These are phyloP conservation scores for Drosophila persimilis DNA, from an alignment of 1,140 invertebrate genomes.

Conservation along the genomic window DNA sequence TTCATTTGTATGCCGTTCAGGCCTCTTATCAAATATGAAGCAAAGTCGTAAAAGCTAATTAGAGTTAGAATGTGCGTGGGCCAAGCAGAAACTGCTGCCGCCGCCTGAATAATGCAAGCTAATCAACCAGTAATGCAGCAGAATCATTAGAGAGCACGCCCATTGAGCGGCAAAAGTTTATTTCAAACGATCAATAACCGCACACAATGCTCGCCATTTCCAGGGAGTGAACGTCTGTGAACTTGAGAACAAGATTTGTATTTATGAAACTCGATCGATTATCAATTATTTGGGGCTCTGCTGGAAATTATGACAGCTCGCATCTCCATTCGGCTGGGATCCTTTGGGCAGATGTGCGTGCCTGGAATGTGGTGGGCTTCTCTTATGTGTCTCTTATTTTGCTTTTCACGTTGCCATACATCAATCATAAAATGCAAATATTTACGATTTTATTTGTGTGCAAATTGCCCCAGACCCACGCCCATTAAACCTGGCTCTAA, in stretches of 20 bases:
- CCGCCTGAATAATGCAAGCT: slow-evolving; percentile 72
- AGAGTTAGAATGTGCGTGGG: slow-evolving; percentile 68
- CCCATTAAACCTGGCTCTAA: slow-evolving; percentile 40
- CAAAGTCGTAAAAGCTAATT: slow-evolving; percentile 81
- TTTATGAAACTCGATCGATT: slow-evolving; percentile 25
- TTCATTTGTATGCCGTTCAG: slow-evolving; percentile 77
- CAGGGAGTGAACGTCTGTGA: background rate
- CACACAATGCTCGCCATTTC: slow-evolving; percentile 11
- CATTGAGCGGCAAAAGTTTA: slow-evolving; percentile 34
- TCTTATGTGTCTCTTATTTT: slow-evolving; percentile 27
- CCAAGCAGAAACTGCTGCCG: slow-evolving; percentile 8
- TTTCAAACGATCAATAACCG: slow-evolving; percentile 20
- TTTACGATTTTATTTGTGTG: slow-evolving; percentile 77
- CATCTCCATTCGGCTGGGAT: slow-evolving; percentile 4
- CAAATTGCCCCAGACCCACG: slow-evolving; percentile 48
- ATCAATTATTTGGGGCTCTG: slow-evolving; percentile 37
- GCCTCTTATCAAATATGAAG: slow-evolving; percentile 81
- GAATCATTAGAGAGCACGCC: slow-evolving; percentile 52
- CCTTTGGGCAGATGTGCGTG: slow-evolving; percentile 52
- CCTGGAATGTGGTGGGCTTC: slow-evolving; percentile 48
- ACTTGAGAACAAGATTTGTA: slow-evolving; percentile 10
- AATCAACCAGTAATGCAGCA: slow-evolving; percentile 58
- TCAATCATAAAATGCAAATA: slow-evolving; percentile 82
- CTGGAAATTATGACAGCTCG: slow-evolving; percentile 17
- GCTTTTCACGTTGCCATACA: slow-evolving; percentile 55